Evolutionary conservation across 2,797 vertebrate species (phyloP).

Genomic region (Sardinella longiceps): DNA sequence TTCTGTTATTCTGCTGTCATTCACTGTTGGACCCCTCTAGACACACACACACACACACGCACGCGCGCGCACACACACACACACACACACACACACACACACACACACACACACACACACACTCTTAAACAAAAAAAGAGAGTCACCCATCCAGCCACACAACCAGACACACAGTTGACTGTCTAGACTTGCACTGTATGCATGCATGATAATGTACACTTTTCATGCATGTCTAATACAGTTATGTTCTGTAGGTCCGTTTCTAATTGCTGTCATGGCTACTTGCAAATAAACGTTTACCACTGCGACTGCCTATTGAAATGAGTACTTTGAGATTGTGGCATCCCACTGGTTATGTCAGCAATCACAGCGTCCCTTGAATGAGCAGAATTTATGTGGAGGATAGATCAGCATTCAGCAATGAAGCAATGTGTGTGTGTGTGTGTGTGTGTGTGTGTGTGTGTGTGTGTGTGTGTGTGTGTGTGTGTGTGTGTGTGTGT

Average conservation of each 20-base stretch:
- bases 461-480: background rate
- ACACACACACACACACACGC: conserved; percentile 17
- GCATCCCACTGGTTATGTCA: conserved; percentile 29
- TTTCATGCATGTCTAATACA: no score
- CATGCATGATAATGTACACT: background rate
- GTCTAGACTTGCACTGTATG: background rate
- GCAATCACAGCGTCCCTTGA: conserved; percentile 29
- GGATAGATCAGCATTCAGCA: conserved; percentile 18
- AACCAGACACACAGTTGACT: background rate
- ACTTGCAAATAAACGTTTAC: no score
- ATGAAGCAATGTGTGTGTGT: background rate
- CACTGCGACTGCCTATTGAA: background rate
- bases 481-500: background rate
- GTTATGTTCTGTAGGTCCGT: no score
- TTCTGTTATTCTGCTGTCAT: conserved; percentile 6
- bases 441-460: background rate
- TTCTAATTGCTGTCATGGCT: background rate
- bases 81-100: conserved; percentile 27
- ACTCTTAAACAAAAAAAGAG: background rate
- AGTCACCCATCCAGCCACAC: background rate
- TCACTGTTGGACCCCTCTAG: background rate
- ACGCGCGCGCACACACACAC: conserved; percentile 24
- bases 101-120: conserved; percentile 20
- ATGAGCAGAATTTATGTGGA: conserved; percentile 42
- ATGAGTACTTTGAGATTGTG: conserved; percentile 37